Base-by-base conservation (phyloP, 2,797 vertebrate species). In the Carduelis carduelis region DNA sequence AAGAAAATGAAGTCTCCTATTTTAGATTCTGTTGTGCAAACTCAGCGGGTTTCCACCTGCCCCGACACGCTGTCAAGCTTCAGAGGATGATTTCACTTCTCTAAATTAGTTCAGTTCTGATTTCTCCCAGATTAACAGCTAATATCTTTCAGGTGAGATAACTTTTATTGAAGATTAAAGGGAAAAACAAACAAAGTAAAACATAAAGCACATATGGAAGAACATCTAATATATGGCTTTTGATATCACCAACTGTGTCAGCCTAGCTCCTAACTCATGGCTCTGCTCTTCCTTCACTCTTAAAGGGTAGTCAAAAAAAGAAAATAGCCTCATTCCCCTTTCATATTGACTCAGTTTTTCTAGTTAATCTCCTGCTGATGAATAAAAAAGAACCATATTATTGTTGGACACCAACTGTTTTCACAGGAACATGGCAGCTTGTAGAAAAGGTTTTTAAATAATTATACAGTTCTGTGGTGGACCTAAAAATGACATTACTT, bases 1-100 rank as follows among this genome's bases (percentile, higher is more conserved):
- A 83, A 95, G 92, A 96, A 94, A 88, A 96, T 96, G 27, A 94
- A 92, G 39, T 47, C 53, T 92, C 69, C 83, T 94, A 46, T 95
- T 95, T 91, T 83, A 83, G 66, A 47, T 76, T 50, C 92, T 97
- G 90, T 86, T 97, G 95, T 77, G 56, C 34, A 92, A 95, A 78
- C 90, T 75, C 93, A 90, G 71, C 90, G 91, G 89, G 77, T 92
- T 57, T 65, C 56, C 55, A 96, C 95, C 83, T 91, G 90, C 66
- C 83, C 72, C 87, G 79, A 90, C 87, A 87, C 0, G 0, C 57
- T 83, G 43, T 92, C 69, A 81, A 26, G 32, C 12, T 89, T 87
- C 65, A 89, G 64, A 92, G 76, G 61, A 75, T 81, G 55, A 49
- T 78, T 77, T 55, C 79, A 92, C 50, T 69, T 81, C 49, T 79